Conservation (phyloP, 2,797 vertebrate genomes). For the Cirrhinus molitorella region DNA sequence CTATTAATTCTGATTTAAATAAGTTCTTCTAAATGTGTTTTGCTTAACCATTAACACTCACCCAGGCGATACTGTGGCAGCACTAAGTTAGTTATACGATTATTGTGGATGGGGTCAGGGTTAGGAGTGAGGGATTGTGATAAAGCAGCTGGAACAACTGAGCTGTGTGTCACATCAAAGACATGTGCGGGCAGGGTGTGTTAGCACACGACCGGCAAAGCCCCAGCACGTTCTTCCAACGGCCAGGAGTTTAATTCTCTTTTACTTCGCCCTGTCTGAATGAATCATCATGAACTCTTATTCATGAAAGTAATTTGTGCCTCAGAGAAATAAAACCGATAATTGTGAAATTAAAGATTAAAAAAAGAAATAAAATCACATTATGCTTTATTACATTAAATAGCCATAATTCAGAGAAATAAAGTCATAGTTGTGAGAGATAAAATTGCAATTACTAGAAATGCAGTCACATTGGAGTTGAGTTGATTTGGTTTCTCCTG, state of each 20-base stretch:
- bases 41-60: conserved; percentile 35
- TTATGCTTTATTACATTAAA: neutral
- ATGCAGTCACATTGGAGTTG: neutral
- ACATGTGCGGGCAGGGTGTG: conserved; percentile 44
- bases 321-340: neutral
- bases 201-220: conserved; percentile 51
- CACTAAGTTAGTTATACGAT: neutral
- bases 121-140: conserved; percentile 24
- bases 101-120: neutral
- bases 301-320: neutral
- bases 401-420: neutral
- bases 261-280: neutral
- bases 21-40: too few relatives aligned
- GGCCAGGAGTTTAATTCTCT: neutral
- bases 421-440: neutral
- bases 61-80: neutral
- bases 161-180: conserved; percentile 58
- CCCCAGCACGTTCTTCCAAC: conserved; percentile 41
- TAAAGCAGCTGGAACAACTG: conserved; percentile 58
- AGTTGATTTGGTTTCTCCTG: neutral
- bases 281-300: neutral
- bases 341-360: neutral
- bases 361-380: neutral
- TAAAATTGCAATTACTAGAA: neutral
- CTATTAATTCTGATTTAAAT: too few relatives aligned